Evolutionary conservation across 2,113 vertebrate genomes (phyloP).

Genomic region (Emberiza fucata): DNA sequence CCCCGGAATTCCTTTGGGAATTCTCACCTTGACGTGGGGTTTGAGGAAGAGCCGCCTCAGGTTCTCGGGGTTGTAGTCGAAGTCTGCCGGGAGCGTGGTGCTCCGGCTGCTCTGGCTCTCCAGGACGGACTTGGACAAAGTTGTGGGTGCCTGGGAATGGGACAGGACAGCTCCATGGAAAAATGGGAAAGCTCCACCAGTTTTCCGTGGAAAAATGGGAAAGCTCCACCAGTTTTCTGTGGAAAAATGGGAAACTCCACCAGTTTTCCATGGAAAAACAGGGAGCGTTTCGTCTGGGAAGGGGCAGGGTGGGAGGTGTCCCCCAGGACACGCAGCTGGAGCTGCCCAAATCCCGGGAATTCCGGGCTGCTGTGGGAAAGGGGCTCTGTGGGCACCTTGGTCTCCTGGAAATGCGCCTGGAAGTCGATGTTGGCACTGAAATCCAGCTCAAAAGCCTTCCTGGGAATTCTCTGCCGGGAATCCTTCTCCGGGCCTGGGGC

Average conservation of each 20-base stretch:
- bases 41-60: conserved; percentile 85
- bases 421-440: conserved; percentile 86
- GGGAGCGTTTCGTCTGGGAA: neutral
- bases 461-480: conserved; percentile 71
- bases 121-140: conserved; percentile 80
- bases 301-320: neutral
- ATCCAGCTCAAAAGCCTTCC: conserved; percentile 82
- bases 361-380: neutral
- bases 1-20: neutral
- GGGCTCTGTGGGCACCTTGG: conserved; percentile 71
- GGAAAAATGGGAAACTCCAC: neutral
- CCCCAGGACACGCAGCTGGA: neutral
- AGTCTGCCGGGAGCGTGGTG: conserved; percentile 85
- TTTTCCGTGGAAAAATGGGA: neutral
- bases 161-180: neutral
- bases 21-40: conserved; percentile 80
- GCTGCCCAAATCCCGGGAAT: neutral
- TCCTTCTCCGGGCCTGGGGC: neutral
- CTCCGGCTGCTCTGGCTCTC: conserved; percentile 74
- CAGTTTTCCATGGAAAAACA: neutral
- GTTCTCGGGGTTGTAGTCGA: conserved; percentile 81
- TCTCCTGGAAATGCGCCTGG: conserved; percentile 76
- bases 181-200: neutral
- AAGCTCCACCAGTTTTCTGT: neutral
- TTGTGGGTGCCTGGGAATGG: conserved; percentile 76